phyloP scores from a whole-genome alignment of 2,113 vertebrate species.

The Gasterosteus aculeatus region DNA sequence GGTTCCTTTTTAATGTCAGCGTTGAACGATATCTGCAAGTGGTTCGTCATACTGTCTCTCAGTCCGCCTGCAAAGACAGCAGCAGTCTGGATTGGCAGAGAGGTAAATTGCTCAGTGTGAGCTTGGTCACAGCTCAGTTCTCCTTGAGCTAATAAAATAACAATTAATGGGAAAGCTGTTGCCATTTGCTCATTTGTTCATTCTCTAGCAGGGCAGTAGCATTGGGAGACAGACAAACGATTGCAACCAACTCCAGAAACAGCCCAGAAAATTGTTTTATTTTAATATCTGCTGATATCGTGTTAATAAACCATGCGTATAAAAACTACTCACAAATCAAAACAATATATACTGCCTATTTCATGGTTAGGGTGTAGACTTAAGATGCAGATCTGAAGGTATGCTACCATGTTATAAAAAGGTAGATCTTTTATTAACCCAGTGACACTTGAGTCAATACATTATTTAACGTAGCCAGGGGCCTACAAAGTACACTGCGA shows the following conservation, averaged over 20 bases:
- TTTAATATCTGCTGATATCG: slow-evolving; percentile 16
- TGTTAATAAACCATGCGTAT: slow-evolving; percentile 13
- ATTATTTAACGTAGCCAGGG: slow-evolving; percentile 68
- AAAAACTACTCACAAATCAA: neutral
- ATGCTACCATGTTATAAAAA: slow-evolving; percentile 25
- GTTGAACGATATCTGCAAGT: neutral
- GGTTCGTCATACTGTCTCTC: neutral
- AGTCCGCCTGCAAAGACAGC: slow-evolving; percentile 51
- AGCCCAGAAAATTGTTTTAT: slow-evolving; percentile 32
- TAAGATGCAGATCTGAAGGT: slow-evolving; percentile 13
- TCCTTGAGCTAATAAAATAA: slow-evolving; percentile 84
- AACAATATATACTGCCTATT: neutral
- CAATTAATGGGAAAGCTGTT: slow-evolving; percentile 82
- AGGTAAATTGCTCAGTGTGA: slow-evolving; percentile 81
- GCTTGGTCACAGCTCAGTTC: slow-evolving; percentile 81
- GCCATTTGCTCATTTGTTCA: slow-evolving; percentile 74
- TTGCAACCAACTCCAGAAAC: slow-evolving; percentile 24
- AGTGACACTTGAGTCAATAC: slow-evolving; percentile 57
- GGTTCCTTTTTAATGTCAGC: neutral
- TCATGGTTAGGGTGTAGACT: neutral
- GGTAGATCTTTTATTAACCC: slow-evolving; percentile 60
- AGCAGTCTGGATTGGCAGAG: slow-evolving; percentile 69
- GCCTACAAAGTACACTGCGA: slow-evolving; percentile 35
- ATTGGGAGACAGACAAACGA: slow-evolving; percentile 48
- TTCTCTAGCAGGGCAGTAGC: slow-evolving; percentile 55